Conservation (phyloP, 2,888 invertebrate genomes). For the Philaethria dido region DNA sequence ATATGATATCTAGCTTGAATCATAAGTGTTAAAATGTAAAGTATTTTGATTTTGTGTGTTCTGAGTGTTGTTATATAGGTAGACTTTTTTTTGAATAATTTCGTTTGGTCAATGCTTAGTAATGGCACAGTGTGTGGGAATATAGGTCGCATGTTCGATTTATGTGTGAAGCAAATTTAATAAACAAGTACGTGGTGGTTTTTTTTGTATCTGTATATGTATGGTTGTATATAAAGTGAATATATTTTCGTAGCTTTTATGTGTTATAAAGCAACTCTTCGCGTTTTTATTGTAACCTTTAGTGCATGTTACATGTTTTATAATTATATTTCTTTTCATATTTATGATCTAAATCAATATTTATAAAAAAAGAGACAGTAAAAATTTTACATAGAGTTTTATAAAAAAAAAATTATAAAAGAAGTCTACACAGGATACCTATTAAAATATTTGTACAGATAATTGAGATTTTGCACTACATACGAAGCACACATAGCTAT, state of each 20-base stretch:
- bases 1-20: slow-evolving; percentile 27
- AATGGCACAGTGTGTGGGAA: not conserved
- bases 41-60: not conserved
- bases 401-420: no score
- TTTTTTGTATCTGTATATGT: not conserved
- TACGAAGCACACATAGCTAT: no score
- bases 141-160: not conserved
- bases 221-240: not conserved
- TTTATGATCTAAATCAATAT: no score
- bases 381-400: no score
- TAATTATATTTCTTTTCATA: no score
- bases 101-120: not conserved
- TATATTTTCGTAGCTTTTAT: not conserved
- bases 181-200: not conserved
- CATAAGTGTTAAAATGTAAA: slow-evolving; percentile 5
- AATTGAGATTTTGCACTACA: no score
- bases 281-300: no score
- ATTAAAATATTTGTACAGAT: no score
- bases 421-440: no score
- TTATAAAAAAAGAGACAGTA: no score
- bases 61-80: not conserved
- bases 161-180: not conserved
- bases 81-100: not conserved
- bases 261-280: no score
- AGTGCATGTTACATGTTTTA: no score